phyloP scores from a whole-genome alignment of 2,113 vertebrate species.

The Mystacornis crossleyi region DNA sequence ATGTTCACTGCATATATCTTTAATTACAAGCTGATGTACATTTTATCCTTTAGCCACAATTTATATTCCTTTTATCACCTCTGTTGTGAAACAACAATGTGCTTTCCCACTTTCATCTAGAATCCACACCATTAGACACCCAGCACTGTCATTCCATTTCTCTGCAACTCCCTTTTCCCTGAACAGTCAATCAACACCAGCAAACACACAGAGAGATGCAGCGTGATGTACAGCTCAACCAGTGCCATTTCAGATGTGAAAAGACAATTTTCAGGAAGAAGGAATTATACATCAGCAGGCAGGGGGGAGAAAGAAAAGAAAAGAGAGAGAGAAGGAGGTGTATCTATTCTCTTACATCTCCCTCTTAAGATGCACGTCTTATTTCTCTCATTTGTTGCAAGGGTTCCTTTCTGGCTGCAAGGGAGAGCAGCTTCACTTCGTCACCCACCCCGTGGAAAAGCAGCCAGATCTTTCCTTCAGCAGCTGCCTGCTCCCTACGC shows the following conservation, averaged over 20 bases:
- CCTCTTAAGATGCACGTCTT: background rate
- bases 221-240: background rate
- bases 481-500: background rate
- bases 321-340: background rate
- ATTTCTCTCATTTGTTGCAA: background rate
- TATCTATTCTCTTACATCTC: background rate
- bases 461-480: background rate
- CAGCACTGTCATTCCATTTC: background rate
- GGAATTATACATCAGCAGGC: background rate
- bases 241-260: background rate
- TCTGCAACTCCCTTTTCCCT: background rate
- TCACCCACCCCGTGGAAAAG: background rate
- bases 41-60: background rate
- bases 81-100: background rate
- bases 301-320: too few species aligned
- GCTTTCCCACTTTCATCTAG: background rate
- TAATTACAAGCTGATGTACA: background rate
- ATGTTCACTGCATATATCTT: background rate
- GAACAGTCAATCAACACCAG: background rate
- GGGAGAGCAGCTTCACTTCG: background rate
- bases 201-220: background rate
- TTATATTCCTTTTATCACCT: constrained; percentile 24
- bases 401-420: background rate
- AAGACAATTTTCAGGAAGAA: background rate
- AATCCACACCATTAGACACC: background rate